These are phyloP conservation scores for Micropoecilia bifurca DNA, from an alignment of 2,797 vertebrate species.

Conservation along the genomic window DNA sequence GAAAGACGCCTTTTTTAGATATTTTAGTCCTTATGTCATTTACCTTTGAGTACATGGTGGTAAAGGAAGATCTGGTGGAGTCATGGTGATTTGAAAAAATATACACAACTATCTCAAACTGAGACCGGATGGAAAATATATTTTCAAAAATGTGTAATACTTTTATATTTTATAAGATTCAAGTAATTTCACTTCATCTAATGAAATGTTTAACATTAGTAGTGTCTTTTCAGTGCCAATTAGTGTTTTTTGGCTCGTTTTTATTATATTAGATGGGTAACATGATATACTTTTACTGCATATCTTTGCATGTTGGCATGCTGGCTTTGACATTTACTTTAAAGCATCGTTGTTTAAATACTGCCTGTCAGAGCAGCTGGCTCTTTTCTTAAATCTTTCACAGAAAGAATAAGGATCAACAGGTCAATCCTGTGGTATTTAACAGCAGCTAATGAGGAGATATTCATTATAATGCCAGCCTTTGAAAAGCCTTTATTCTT, in stretches of 20 bases:
- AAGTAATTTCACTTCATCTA: background rate
- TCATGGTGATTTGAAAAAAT: background rate
- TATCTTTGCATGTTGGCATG: background rate
- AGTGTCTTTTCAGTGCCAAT: background rate
- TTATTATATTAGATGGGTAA: background rate
- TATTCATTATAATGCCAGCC: slow-evolving; percentile 51
- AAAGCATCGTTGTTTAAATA: background rate
- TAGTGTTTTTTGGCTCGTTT: background rate
- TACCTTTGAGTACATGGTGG: background rate
- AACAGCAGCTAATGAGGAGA: slow-evolving; percentile 55
- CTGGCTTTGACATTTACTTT: slow-evolving; percentile 14
- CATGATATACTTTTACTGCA: background rate
- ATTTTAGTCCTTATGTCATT: background rate
- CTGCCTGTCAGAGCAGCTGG: background rate
- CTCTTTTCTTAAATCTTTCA: slow-evolving; percentile 9
- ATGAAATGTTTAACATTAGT: background rate
- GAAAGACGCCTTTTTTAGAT: background rate
- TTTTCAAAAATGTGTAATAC: background rate
- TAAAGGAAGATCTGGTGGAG: background rate
- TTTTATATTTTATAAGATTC: background rate
- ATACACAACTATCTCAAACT: background rate
- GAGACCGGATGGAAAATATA: background rate
- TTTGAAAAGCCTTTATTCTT: slow-evolving; percentile 46
- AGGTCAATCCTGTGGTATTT: slow-evolving; percentile 53
- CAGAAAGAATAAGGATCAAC: slow-evolving; percentile 36